Evolutionary conservation across 1,140 invertebrate species (phyloP).

Genomic region (Bombus picipes): DNA sequence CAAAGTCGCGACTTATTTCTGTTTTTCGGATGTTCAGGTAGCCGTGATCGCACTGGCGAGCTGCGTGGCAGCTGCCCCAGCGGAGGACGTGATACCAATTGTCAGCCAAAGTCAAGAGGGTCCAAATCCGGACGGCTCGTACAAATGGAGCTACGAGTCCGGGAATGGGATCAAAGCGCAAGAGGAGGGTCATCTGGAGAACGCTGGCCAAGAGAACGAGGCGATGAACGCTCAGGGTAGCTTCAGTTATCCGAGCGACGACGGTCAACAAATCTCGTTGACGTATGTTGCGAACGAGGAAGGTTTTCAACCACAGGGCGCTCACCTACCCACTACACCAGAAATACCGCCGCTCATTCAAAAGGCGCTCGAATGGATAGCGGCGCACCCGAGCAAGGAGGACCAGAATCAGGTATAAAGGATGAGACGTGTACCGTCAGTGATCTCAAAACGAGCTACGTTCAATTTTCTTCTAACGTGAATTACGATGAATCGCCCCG

Average conservation of each 20-base stretch:
- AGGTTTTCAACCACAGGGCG: slow-evolving; percentile 82
- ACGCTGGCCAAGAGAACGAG: slow-evolving; percentile 72
- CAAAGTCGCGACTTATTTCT: not conserved
- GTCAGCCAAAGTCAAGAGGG: slow-evolving; percentile 70
- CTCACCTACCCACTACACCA: slow-evolving; percentile 78
- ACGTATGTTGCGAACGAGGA: slow-evolving; percentile 84
- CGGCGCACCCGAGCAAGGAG: slow-evolving; percentile 74
- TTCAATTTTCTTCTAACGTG: slow-evolving; percentile 33
- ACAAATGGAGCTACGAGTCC: slow-evolving; percentile 80
- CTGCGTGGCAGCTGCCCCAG: slow-evolving; percentile 54
- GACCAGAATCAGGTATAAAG: slow-evolving; percentile 64
- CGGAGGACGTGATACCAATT: slow-evolving; percentile 72
- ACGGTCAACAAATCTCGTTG: slow-evolving; percentile 80
- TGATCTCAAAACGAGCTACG: slow-evolving; percentile 57
- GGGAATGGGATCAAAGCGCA: slow-evolving; percentile 81
- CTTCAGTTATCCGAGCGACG: slow-evolving; percentile 81
- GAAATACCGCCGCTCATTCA: slow-evolving; percentile 79
- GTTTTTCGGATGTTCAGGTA: slow-evolving; percentile 26
- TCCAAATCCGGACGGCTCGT: slow-evolving; percentile 75
- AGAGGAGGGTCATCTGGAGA: slow-evolving; percentile 79
- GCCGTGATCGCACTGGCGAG: slow-evolving; percentile 46
- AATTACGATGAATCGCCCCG: slow-evolving; percentile 37
- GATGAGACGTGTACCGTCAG: slow-evolving; percentile 30
- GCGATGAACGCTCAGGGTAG: slow-evolving; percentile 75
- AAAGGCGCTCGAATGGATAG: slow-evolving; percentile 74